Evolutionary conservation across 1,140 invertebrate species (phyloP), one percentile per base, ranked within the genome.

Genomic region (Adoxophyes honmai): DNA sequence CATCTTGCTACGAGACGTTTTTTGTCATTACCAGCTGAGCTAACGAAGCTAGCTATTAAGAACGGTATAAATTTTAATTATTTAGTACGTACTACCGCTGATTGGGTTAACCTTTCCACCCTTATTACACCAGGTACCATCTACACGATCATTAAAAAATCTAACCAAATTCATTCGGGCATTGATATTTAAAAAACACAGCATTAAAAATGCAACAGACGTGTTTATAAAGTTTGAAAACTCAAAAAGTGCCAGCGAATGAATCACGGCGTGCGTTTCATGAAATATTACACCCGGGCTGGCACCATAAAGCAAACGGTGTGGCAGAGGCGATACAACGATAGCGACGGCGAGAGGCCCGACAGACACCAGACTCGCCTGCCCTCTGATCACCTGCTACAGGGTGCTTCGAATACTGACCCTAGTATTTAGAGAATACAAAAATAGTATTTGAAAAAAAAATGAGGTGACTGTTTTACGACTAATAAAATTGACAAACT

Each of bases 261-360:
- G 81, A 88, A 86, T 83, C 81, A 88, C 81, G 85, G 82, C 80
- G 79, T 85, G 82, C 82, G 82, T 85, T 86, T 69, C 72, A 83
- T 85, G 85, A 88, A 81, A 88, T 88, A 88, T 88, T 88, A 86
- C 82, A 82, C 79, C 73, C 67, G 72, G 74, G 78, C 85, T 86
- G 85, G 85, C 81, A 86, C 85, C 81, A 88, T 88, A 88, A 88
- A 88, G 80, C 80, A 88, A 87, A 88, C 82, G 81, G 74, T 73
- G 75, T 83, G 85, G 81, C 81, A 81, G 64, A 68, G 67, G 73
- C 83, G 86, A 88, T 88, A 88, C 86, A 86, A 78, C 79, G 83
- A 88, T 88, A 88, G 86, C 80, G 81, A 86, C 85, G 84, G 75
- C 69, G 69, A 77, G 70, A 68, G 62, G 66, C 70, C 66, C 78